phyloP scores from a whole-genome alignment of 2,888 invertebrate genomes.

The Caenorhabditis plicata region DNA sequence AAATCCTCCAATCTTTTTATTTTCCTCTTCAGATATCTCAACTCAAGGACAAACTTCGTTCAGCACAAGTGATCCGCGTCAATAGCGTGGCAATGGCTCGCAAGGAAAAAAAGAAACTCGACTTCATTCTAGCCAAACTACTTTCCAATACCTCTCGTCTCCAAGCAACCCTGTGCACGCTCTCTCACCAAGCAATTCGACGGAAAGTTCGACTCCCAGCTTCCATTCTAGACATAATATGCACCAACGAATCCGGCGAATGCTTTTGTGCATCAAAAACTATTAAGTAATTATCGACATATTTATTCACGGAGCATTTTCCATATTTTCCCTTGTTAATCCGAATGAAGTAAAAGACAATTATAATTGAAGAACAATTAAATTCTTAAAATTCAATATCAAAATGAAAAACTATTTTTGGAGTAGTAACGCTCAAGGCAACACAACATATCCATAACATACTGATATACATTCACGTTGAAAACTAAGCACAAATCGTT shows the following conservation, averaged over 20 bases:
- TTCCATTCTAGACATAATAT: background rate
- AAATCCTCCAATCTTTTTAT: background rate
- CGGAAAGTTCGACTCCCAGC: background rate
- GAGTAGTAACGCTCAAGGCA: too few species aligned
- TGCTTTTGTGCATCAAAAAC: conserved; percentile 1
- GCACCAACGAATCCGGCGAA: background rate
- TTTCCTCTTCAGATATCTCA: background rate
- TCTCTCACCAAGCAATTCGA: conserved; percentile 8
- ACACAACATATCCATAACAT: too few species aligned
- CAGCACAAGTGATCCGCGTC: background rate
- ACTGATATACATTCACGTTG: too few species aligned
- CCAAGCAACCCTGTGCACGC: conserved; percentile 9
- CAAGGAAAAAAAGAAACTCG: background rate
- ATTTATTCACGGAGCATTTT: too few species aligned
- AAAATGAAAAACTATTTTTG: too few species aligned
- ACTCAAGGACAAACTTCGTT: background rate
- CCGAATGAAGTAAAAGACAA: too few species aligned
- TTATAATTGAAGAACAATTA: too few species aligned
- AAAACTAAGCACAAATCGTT: too few species aligned
- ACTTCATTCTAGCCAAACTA: conserved; percentile 5
- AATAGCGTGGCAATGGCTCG: conserved; percentile 1
- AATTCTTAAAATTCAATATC: too few species aligned
- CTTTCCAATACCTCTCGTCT: conserved; percentile 5
- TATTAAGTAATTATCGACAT: too few species aligned
- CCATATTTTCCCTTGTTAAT: too few species aligned